Evolutionary conservation across 2,113 vertebrate species (phyloP).

Genomic region (Oceanodroma tethys): DNA sequence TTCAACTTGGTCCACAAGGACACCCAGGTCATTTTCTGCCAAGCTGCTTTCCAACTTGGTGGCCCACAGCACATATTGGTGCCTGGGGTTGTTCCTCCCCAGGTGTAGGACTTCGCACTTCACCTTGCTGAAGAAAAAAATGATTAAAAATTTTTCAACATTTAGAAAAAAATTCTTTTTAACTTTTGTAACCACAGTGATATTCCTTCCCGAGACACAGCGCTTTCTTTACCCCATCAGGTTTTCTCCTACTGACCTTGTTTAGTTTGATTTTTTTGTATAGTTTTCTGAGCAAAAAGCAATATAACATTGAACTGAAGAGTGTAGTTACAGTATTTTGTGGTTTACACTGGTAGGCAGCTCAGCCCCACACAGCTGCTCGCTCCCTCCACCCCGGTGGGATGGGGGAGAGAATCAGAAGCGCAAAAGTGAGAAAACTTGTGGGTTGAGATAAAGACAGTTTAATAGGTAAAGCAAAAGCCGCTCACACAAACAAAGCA

Average conservation of each 20-base stretch:
- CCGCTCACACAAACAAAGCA: neutral
- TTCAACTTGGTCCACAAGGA: neutral
- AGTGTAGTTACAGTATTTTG: neutral
- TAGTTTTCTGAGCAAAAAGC: neutral
- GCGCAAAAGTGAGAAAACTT: neutral
- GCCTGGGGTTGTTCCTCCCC: neutral
- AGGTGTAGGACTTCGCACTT: neutral
- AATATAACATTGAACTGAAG: neutral
- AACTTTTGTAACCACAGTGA: neutral
- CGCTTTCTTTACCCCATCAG: neutral
- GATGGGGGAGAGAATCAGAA: neutral
- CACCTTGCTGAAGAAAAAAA: neutral
- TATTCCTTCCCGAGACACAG: neutral
- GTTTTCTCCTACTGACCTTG: neutral
- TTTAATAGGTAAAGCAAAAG: neutral
- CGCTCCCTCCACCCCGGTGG: neutral
- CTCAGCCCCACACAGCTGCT: neutral
- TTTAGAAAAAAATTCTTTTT: neutral
- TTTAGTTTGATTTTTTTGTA: neutral
- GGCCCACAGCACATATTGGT: neutral
- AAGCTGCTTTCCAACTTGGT: neutral
- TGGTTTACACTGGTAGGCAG: neutral
- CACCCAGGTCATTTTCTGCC: neutral
- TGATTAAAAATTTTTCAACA: neutral
- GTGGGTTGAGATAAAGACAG: neutral